Conservation (phyloP, 2,888 invertebrate genomes). For the Gymnocheta viridis region DNA sequence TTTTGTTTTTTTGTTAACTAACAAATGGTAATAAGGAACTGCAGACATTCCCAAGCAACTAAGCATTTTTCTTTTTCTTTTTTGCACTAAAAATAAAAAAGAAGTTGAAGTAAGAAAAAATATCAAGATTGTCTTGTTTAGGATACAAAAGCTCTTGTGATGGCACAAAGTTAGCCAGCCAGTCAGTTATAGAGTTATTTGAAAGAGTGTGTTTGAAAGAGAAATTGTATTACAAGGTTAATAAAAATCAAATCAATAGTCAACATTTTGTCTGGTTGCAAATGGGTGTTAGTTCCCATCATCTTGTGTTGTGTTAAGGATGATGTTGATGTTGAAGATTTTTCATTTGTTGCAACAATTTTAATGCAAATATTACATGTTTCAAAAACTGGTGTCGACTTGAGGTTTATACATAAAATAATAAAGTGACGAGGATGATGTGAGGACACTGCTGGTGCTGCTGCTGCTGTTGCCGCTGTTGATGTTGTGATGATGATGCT, state of each 20-base stretch:
- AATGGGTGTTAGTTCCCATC: slow-evolving; percentile 65
- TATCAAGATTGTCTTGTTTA: slow-evolving; percentile 42
- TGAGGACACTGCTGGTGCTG: not conserved
- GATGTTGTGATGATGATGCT: slow-evolving; percentile 64
- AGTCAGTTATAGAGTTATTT: not conserved
- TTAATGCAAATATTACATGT: slow-evolving; percentile 62
- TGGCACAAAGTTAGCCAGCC: slow-evolving; percentile 6
- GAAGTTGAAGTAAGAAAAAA: not conserved
- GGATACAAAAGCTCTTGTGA: slow-evolving; percentile 5
- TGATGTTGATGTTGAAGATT: slow-evolving; percentile 22
- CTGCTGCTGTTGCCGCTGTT: slow-evolving; percentile 12
- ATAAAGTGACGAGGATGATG: not conserved
- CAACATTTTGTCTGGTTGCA: slow-evolving; percentile 5
- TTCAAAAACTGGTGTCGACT: slow-evolving; percentile 12
- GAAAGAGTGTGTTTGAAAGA: slow-evolving; percentile 40
- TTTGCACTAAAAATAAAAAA: not conserved
- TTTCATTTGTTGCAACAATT: slow-evolving; percentile 15
- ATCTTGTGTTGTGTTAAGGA: slow-evolving; percentile 37
- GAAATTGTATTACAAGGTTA: slow-evolving; percentile 61
- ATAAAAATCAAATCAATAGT: slow-evolving; percentile 64
- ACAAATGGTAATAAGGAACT: slow-evolving; percentile 55
- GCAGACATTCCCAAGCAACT: slow-evolving; percentile 37
- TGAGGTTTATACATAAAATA: not conserved
- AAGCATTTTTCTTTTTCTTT: not conserved
- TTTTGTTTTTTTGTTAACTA: not conserved